These are phyloP conservation scores for Tenualosa thibaudeaui DNA, from an alignment of 2,797 vertebrate species.

Conservation along the genomic window DNA sequence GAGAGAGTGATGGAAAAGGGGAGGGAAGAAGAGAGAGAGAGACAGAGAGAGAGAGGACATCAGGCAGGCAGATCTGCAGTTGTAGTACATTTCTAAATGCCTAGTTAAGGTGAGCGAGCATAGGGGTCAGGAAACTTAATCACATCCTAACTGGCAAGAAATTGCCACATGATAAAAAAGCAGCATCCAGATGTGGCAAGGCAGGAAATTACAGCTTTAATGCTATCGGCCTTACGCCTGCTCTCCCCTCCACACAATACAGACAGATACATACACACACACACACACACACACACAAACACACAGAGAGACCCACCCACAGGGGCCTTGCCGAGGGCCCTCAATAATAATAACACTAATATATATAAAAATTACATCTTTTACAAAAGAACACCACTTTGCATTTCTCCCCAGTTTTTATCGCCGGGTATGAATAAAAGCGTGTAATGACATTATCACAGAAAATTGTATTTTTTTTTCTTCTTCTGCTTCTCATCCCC, in stretches of 20 bases:
- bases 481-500: not conserved
- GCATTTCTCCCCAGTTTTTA: constrained; percentile 42
- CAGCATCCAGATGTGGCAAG: constrained; percentile 94
- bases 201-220: constrained; percentile 98
- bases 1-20: not conserved
- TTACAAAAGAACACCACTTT: constrained; percentile 65
- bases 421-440: constrained; percentile 26
- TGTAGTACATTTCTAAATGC: constrained; percentile 93
- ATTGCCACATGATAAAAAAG: constrained; percentile 95
- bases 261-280: constrained; percentile 83
- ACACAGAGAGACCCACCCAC: constrained; percentile 56
- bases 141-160: constrained; percentile 98
- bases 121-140: constrained; percentile 90
- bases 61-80: constrained; percentile 89
- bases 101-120: constrained; percentile 84
- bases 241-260: constrained; percentile 88
- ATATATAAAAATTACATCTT: constrained; percentile 85
- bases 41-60: constrained; percentile 69
- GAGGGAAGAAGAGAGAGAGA: not conserved
- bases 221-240: constrained; percentile 92
- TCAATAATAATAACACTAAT: constrained; percentile 79
- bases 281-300: constrained; percentile 80
- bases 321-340: constrained; percentile 74
- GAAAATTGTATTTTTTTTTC: constrained; percentile 61
- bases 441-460: constrained; percentile 69